Conservation (phyloP, 2,797 vertebrate genomes). For the Acrocephalus scirpaceus region DNA sequence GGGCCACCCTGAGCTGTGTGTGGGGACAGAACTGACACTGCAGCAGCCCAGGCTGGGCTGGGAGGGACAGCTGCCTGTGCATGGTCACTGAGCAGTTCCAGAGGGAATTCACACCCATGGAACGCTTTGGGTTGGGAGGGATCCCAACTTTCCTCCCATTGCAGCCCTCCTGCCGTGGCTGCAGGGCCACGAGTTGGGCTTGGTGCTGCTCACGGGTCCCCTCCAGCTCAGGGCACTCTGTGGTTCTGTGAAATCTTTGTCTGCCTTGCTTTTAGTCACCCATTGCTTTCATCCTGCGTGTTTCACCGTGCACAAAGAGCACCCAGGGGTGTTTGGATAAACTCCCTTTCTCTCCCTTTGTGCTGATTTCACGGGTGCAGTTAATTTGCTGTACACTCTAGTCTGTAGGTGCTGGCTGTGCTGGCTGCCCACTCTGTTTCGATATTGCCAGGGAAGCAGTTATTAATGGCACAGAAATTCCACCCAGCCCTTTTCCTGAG, state of each 20-base stretch:
- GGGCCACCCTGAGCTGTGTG: no score
- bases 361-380: conserved; percentile 24
- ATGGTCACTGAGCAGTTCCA: rapidly evolving
- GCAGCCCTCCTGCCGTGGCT: background rate
- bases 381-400: conserved; percentile 27
- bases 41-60: rapidly evolving
- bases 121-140: no score
- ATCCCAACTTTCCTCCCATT: no score
- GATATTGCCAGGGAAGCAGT: background rate
- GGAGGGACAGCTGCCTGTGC: background rate
- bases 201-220: background rate
- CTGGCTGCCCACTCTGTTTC: conserved; percentile 34
- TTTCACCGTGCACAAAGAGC: background rate
- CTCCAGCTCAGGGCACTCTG: background rate
- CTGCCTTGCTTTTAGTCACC: background rate
- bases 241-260: background rate
- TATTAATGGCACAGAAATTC: conserved; percentile 17
- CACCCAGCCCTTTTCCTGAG: background rate
- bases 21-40: rapidly evolving
- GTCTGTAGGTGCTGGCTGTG: conserved; percentile 28
- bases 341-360: background rate
- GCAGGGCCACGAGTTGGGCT: no score
- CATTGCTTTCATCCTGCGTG: background rate
- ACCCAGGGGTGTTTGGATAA: background rate
- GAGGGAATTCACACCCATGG: background rate